Evolutionary conservation across 37 sponge, comb jelly and placozoan species (phyloP).

Genomic region (Diacarnus erythraeanus): DNA sequence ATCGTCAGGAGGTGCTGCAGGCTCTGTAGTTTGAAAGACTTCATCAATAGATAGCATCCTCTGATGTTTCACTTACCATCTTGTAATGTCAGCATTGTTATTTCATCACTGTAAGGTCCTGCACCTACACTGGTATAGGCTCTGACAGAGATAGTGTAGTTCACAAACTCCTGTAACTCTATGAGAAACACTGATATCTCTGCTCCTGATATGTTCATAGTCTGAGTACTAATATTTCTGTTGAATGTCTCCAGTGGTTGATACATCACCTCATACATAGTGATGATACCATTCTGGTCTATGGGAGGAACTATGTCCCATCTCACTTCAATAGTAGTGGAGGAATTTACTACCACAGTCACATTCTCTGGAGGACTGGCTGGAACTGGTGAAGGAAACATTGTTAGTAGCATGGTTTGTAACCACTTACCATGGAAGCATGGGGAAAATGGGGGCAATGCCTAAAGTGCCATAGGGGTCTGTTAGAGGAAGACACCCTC

Average conservation of each 20-base stretch:
- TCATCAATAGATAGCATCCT: too few species aligned
- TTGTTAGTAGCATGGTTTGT: too few species aligned
- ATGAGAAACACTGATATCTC: neutral
- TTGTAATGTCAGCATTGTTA: neutral
- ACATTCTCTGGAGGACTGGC: constrained; percentile 9
- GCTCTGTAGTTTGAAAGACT: neutral
- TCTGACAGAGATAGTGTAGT: constrained; percentile 22
- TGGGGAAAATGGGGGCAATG: neutral
- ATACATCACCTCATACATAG: constrained; percentile 11
- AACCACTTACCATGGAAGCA: too few species aligned
- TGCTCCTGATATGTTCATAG: neutral
- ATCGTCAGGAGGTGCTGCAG: constrained; percentile 26
- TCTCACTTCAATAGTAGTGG: constrained; percentile 9
- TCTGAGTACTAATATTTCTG: neutral
- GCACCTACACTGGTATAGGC: constrained; percentile 21
- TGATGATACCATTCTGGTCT: constrained; percentile 26
- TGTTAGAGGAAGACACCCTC: too few species aligned
- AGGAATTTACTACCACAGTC: neutral
- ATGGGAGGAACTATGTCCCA: constrained; percentile 29
- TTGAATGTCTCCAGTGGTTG: neutral
- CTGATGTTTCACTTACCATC: constrained; percentile 18
- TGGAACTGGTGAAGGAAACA: neutral
- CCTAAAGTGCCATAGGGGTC: too few species aligned
- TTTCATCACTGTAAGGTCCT: constrained; percentile 23
- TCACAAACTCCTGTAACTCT: constrained; percentile 18